A percentile compares a stretch with the other conserved stretches of the same genome.
Conservation (phyloP, 2,888 invertebrate genomes). For the Eristalis arbustorum region DNA sequence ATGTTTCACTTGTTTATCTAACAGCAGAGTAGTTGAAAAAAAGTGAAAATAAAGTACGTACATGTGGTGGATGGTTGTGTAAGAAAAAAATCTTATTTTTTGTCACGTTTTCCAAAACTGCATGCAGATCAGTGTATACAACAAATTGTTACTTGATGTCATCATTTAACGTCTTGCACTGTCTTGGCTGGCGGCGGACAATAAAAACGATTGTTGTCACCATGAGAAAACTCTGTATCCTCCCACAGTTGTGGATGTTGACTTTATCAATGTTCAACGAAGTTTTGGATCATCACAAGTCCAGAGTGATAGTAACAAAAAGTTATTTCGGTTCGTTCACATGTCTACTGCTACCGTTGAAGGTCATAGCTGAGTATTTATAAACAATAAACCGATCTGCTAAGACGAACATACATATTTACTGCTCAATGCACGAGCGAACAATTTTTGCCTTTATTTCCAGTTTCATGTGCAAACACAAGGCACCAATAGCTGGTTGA, state of each 20-base stretch:
- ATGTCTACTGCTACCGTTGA: constrained; percentile 7
- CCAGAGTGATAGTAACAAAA: background rate
- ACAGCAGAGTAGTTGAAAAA: constrained; percentile 10
- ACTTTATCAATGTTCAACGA: background rate
- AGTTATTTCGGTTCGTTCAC: background rate
- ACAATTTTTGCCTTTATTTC: constrained; percentile 13
- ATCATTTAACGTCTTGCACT: background rate
- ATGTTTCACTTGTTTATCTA: constrained; percentile 22
- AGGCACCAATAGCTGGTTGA: background rate
- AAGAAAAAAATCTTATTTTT: constrained; percentile 27
- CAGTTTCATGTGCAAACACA: constrained; percentile 15
- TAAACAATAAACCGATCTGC: background rate
- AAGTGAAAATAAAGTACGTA: constrained; percentile 31
- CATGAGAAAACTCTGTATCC: background rate
- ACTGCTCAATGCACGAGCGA: background rate
- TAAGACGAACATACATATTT: background rate
- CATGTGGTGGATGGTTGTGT: constrained; percentile 4
- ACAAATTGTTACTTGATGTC: background rate
- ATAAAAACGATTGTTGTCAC: background rate
- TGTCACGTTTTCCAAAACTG: constrained; percentile 46
- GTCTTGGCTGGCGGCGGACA: background rate
- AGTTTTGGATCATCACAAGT: background rate
- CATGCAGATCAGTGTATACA: background rate
- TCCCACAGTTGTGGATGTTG: background rate
- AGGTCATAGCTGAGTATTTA: constrained; percentile 4